phyloP scores from a whole-genome alignment of 2,888 invertebrate genomes.

The Catocala nupta region DNA sequence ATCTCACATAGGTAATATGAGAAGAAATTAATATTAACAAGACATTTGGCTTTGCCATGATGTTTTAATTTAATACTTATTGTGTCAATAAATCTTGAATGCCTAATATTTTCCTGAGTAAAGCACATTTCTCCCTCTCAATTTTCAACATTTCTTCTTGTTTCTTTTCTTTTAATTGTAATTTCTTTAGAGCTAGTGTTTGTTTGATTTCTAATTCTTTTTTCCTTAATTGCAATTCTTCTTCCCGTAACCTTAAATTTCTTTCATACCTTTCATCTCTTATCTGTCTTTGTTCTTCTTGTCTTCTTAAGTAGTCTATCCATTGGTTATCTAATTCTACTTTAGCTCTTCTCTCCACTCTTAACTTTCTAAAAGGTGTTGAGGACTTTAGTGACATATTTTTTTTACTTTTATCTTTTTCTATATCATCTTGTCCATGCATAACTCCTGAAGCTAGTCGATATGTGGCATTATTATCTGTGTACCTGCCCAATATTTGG shows the following conservation, averaged over 20 bases:
- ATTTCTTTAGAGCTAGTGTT: slow-evolving; percentile 68
- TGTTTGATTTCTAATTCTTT: slow-evolving; percentile 74
- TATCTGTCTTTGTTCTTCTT: slow-evolving; percentile 68
- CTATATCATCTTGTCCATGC: slow-evolving; percentile 55
- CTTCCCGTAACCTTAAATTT: slow-evolving; percentile 68
- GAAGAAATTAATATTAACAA: slow-evolving; percentile 10
- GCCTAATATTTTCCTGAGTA: slow-evolving; percentile 63
- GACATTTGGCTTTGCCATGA: slow-evolving; percentile 10
- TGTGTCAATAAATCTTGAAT: slow-evolving; percentile 56
- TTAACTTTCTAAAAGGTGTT: slow-evolving; percentile 67
- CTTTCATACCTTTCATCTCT: slow-evolving; percentile 72
- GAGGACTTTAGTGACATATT: slow-evolving; percentile 56
- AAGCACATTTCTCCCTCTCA: slow-evolving; percentile 72
- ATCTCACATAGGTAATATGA: not conserved
- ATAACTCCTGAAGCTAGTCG: slow-evolving; percentile 69
- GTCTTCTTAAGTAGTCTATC: slow-evolving; percentile 71
- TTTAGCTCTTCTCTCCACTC: slow-evolving; percentile 70
- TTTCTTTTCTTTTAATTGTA: slow-evolving; percentile 71
- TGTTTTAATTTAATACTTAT: slow-evolving; percentile 24
- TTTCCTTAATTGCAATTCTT: slow-evolving; percentile 69
- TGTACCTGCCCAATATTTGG: slow-evolving; percentile 69
- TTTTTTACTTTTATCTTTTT: slow-evolving; percentile 59
- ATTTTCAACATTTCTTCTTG: slow-evolving; percentile 74
- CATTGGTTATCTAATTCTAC: slow-evolving; percentile 74
- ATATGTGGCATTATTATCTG: slow-evolving; percentile 64